phyloP scores from a whole-genome alignment of 2,113 vertebrate species.

The Poicephalus gulielmi region DNA sequence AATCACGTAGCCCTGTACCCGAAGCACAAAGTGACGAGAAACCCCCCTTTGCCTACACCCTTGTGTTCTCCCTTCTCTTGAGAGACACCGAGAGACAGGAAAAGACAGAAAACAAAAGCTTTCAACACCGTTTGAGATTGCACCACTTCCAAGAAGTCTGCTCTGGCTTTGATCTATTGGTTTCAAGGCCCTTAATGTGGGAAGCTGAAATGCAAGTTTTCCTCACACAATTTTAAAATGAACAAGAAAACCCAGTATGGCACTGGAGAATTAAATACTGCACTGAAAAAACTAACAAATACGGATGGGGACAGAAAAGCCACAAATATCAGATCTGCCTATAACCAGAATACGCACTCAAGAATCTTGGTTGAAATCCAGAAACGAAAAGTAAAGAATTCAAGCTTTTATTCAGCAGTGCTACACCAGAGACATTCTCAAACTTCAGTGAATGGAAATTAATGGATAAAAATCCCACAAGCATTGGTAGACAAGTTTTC shows the following conservation, averaged over 20 bases:
- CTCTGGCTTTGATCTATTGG: constrained; percentile 48
- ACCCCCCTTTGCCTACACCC: background rate
- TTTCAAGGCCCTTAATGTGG: constrained; percentile 42
- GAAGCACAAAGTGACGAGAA: fast-evolving
- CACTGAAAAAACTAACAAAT: background rate
- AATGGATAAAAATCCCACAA: background rate
- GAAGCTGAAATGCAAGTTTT: constrained; percentile 24
- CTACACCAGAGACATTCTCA: background rate
- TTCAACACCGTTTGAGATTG: constrained; percentile 22
- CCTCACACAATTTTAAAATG: background rate
- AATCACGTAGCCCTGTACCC: background rate
- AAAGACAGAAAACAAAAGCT: constrained; percentile 44
- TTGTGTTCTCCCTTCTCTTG: background rate
- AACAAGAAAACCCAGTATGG: background rate
- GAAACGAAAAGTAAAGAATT: background rate
- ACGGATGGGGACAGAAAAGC: background rate
- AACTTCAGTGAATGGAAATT: background rate
- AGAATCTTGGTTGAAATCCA: background rate
- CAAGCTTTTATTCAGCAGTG: background rate
- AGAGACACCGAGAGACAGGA: background rate
- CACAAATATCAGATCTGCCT: constrained; percentile 12
- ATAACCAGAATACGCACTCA: background rate
- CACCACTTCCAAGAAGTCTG: constrained; percentile 19
- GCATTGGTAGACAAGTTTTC: background rate
- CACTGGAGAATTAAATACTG: background rate